Evolutionary conservation across 2,888 invertebrate genomes (phyloP), one percentile per base, ranked within the genome.

Genomic region (Habrosyne pyritoides): DNA sequence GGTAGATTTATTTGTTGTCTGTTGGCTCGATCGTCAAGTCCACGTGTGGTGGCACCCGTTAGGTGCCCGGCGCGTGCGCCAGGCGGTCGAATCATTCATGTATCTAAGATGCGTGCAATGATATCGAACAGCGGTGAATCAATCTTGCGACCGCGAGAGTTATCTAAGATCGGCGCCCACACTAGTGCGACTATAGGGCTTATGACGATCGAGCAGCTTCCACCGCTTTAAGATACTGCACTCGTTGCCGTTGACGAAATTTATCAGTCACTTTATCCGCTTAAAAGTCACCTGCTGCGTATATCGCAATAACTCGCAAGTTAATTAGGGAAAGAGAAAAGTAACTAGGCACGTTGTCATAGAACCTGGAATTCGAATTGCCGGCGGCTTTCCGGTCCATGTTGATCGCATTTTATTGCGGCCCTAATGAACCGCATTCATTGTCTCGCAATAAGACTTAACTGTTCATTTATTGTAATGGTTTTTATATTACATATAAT

Each of bases 51-150:
- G 67, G 59, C 67, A 63, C 57, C 59, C 63, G 64, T 69, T 71
- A 67, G 73, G 73, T 81, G 81, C 87, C 83, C 73, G 81, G 81
- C 87, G 83, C 87, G 87, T 84, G 87, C 85, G 72, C 71, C 57
- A 61, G 54, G 59, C 66, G 71, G 65, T 75, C 77, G 69, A 75
- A 87, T 86, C 86, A 66, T 71, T 75, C 75, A 68, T 75, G 73
- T 81, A 86, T 87, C 84, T 77, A 57, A 84, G 88, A 89, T 88
- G 79, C 71, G 73, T 77, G 77, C 77, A 72, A 61, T 76, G 89
- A 89, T 91, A 88, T 75, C 74, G 72, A 72, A 73, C 74, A 77
- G 83, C 81, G 78, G 84, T 85, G 88, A 89, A 91, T 91, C 89
- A 89, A 91, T 91, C 88, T 90, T 84, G 73, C 76, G 74, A 73